Evolutionary conservation across 1,140 invertebrate genomes (phyloP).

Genomic region (Sitodiplosis mosellana): DNA sequence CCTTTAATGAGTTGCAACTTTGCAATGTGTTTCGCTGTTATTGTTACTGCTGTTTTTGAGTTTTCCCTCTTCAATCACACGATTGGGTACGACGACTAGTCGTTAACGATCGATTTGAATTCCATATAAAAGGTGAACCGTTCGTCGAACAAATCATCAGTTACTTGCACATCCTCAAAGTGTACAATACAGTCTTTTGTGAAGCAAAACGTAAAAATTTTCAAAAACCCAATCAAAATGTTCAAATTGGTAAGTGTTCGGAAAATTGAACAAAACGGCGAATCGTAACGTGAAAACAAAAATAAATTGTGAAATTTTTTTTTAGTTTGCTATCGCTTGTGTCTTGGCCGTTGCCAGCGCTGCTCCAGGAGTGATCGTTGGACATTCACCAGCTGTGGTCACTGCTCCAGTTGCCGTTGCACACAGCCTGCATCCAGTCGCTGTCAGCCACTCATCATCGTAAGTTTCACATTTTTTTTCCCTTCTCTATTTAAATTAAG

Average conservation of each 20-base stretch:
- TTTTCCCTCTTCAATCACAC: too few relatives aligned
- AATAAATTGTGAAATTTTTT: background rate
- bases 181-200: background rate
- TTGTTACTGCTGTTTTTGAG: too few relatives aligned
- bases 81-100: too few relatives aligned
- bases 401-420: slow-evolving; percentile 6
- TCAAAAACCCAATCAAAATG: slow-evolving; percentile 22
- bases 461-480: background rate
- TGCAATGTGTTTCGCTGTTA: too few relatives aligned
- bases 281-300: slow-evolving; percentile 1
- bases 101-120: background rate
- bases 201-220: background rate
- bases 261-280: background rate
- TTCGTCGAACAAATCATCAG: background rate
- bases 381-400: slow-evolving; percentile 9
- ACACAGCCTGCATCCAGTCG: background rate
- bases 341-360: slow-evolving; percentile 24
- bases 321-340: slow-evolving; percentile 22
- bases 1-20: too few relatives aligned
- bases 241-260: slow-evolving; percentile 27
- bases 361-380: slow-evolving; percentile 5
- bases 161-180: background rate
- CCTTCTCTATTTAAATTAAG: background rate
- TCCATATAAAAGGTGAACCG: background rate
- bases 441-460: slow-evolving; percentile 2